Evolutionary conservation across 1,140 invertebrate species (phyloP), one percentile per base, ranked within the genome.

Genomic region (Drosophila baimaii): DNA sequence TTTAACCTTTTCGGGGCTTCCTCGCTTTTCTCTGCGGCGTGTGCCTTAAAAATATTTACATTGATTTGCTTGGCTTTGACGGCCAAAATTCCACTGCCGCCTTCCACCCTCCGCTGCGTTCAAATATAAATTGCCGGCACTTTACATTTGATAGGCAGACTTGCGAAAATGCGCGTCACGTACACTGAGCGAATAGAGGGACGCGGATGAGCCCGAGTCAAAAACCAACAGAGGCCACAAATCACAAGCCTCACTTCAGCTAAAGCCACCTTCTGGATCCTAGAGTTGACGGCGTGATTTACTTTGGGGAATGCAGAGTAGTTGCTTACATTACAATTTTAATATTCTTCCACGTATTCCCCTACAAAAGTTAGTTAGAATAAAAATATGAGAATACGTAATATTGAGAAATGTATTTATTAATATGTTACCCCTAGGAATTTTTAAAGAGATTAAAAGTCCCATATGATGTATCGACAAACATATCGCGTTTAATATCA

Each of bases 111-210:
- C 41, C 55, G 27, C 56, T 54, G 61, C 65, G 79, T 78, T 86
- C 64, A 85, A 85, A 66, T 86, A 88, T 86, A 86, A 86, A 86
- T 88, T 86, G 82, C 82, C 73, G 76, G 79, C 82, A 86, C 82
- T 86, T 86, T 86, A 79, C 68, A 77, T 88, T 88, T 86, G 82
- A 86, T 86, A 85, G 82, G 76, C 79, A 72, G 49, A 77, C 52
- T 61, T 76, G 83, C 79, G 82, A 63, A 86, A 86, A 86, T 86
- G 83, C 79, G 70, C 82, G 83, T 86, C 82, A 86, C 82, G 82
- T 86, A 86, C 77, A 85, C 51, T 15, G 46, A 17, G 33, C 39
- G 21, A 21, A 72, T 37, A 21, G 19, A 39, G 52, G 15, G 33
- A 27, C n/a, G 29, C 13, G 58, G 47, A 37, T 72, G 39, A 63